A percentile compares a stretch with the other conserved stretches of the same genome.
Evolutionary conservation across 2,888 invertebrate genomes (phyloP).

Genomic region (Trichogramma evanescens): DNA sequence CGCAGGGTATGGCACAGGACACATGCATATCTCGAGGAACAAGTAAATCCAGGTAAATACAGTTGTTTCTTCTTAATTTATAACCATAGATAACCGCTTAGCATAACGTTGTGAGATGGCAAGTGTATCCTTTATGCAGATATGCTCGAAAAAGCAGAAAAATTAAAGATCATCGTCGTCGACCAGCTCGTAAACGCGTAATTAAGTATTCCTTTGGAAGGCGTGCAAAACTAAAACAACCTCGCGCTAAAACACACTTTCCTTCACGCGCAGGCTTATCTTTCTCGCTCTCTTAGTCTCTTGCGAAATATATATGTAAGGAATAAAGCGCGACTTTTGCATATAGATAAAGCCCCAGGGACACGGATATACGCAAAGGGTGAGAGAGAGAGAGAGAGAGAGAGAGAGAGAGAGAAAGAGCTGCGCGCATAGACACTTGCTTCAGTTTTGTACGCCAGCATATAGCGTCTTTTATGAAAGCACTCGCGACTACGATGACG

Average conservation of each 20-base stretch:
- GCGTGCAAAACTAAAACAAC: conserved; percentile 6
- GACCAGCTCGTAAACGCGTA: conserved; percentile 12
- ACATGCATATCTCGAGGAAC: too few species aligned
- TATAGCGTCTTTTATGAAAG: background rate
- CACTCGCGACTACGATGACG: background rate
- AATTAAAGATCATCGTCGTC: background rate
- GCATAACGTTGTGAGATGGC: too few species aligned
- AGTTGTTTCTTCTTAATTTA: too few species aligned
- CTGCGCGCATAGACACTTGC: background rate
- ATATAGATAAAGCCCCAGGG: conserved; percentile 17
- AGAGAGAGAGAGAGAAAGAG: background rate
- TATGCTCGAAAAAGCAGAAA: too few species aligned
- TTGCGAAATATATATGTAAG: background rate
- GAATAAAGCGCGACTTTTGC: conserved; percentile 12
- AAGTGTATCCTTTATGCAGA: too few species aligned
- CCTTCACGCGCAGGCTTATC: conserved; percentile 12
- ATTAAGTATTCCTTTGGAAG: conserved; percentile 18
- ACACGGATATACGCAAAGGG: background rate
- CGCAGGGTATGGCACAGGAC: too few species aligned
- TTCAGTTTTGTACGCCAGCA: too few species aligned
- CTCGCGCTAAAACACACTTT: background rate
- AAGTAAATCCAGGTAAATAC: too few species aligned
- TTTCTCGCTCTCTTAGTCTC: background rate
- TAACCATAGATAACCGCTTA: too few species aligned
- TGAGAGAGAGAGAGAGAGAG: background rate